phyloP scores from a whole-genome alignment of 2,888 invertebrate species.

The Aspidiotus destructor region DNA sequence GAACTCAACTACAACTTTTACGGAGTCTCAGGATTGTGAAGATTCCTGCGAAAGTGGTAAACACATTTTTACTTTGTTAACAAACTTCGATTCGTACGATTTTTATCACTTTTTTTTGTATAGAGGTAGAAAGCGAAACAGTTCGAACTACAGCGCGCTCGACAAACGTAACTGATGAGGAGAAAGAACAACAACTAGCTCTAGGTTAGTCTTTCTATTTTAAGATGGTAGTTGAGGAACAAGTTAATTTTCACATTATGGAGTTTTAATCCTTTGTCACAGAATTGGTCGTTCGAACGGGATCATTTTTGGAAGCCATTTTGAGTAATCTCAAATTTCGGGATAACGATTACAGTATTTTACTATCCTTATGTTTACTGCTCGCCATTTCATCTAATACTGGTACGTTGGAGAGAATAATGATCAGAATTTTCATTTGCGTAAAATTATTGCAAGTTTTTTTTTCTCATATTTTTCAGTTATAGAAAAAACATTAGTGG shows the following conservation, averaged over 20 bases:
- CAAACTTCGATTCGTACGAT: no score
- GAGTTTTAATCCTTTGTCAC: neutral
- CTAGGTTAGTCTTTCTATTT: constrained; percentile 36
- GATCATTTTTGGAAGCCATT: constrained; percentile 55
- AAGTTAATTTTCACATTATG: neutral
- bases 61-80: neutral
- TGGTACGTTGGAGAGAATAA: constrained; percentile 51
- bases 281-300: constrained; percentile 18
- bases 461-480: constrained; percentile 49
- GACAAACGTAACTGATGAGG: constrained; percentile 84
- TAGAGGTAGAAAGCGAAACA: neutral
- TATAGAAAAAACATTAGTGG: constrained; percentile 68
- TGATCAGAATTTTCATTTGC: neutral
- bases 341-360: constrained; percentile 88
- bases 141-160: constrained; percentile 4
- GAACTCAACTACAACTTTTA: neutral
- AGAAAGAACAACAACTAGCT: constrained; percentile 60
- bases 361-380: constrained; percentile 82
- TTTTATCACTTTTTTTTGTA: no score
- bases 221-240: neutral
- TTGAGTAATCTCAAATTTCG: constrained; percentile 75
- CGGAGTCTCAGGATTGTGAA: neutral
- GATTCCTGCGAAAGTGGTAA: neutral
- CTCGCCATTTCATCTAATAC: constrained; percentile 88
- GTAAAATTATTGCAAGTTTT: constrained; percentile 31